phyloP scores from a whole-genome alignment of 2,113 vertebrate species.

The Callipepla squamata region DNA sequence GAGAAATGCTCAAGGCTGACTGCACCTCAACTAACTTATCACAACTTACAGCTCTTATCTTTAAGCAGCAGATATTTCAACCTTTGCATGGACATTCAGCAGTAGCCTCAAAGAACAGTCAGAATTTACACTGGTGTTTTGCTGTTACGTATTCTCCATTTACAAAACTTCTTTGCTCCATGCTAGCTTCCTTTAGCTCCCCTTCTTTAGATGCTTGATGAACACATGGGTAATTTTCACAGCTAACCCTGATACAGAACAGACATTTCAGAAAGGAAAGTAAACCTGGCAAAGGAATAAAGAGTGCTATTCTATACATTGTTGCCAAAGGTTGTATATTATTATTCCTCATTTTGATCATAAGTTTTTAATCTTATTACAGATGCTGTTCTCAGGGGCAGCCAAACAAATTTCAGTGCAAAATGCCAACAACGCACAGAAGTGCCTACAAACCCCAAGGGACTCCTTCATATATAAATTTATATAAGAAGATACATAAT shows the following conservation, averaged over 20 bases:
- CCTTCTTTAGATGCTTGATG: neutral
- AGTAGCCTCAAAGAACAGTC: neutral
- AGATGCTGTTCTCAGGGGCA: slow-evolving; percentile 22
- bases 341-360: slow-evolving; percentile 37
- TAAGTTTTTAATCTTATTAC: slow-evolving; percentile 25
- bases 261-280: neutral
- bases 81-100: neutral
- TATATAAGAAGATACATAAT: neutral
- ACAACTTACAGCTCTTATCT: neutral
- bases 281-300: slow-evolving; percentile 51
- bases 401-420: slow-evolving; percentile 19
- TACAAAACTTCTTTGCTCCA: neutral
- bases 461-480: neutral
- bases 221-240: neutral
- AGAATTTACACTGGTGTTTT: neutral
- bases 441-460: neutral
- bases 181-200: neutral
- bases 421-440: neutral
- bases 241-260: neutral
- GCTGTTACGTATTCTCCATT: neutral
- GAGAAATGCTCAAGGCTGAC: neutral
- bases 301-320: neutral
- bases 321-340: slow-evolving; percentile 22
- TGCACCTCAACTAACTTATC: neutral
- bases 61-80: neutral